phyloP scores from a whole-genome alignment of 2,888 invertebrate genomes.

The Maniola hyperantus region DNA sequence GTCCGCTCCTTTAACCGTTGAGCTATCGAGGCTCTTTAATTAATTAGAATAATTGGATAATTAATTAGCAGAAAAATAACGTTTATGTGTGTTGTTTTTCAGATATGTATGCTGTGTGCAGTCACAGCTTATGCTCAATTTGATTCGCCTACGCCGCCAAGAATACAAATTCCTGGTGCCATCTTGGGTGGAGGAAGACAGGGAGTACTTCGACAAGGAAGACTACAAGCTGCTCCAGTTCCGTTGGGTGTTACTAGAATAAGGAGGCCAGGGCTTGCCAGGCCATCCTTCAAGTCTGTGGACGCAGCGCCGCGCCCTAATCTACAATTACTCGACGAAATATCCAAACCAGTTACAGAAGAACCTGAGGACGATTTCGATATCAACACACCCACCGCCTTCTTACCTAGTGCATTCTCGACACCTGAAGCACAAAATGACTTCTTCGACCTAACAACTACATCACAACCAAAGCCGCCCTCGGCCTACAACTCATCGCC shows the following conservation, averaged over 20 bases:
- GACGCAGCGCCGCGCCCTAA: constrained; percentile 72
- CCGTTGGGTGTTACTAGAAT: constrained; percentile 60
- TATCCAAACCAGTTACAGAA: constrained; percentile 86
- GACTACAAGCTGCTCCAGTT: constrained; percentile 58
- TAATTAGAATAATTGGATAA: not conserved
- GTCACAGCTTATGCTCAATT: constrained; percentile 80
- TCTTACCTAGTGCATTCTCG: constrained; percentile 66
- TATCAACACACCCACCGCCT: constrained; percentile 80
- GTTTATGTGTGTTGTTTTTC: constrained; percentile 44
- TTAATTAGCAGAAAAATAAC: not conserved
- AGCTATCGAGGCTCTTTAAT: too few species aligned
- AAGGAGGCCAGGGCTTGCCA: constrained; percentile 68
- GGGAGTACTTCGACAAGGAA: constrained; percentile 71
- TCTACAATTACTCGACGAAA: constrained; percentile 77
- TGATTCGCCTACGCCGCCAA: constrained; percentile 83
- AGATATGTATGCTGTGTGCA: constrained; percentile 78
- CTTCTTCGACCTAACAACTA: constrained; percentile 72
- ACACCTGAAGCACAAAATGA: constrained; percentile 76
- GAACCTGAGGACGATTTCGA: constrained; percentile 85
- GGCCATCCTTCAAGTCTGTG: constrained; percentile 74
- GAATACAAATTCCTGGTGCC: constrained; percentile 86
- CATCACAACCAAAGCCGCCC: constrained; percentile 74
- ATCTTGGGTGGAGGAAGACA: constrained; percentile 65
- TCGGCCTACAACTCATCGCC: constrained; percentile 70
- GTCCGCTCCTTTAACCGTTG: too few species aligned